Evolutionary conservation across 2,113 vertebrate genomes (phyloP).

Genomic region (Garra rufa): DNA sequence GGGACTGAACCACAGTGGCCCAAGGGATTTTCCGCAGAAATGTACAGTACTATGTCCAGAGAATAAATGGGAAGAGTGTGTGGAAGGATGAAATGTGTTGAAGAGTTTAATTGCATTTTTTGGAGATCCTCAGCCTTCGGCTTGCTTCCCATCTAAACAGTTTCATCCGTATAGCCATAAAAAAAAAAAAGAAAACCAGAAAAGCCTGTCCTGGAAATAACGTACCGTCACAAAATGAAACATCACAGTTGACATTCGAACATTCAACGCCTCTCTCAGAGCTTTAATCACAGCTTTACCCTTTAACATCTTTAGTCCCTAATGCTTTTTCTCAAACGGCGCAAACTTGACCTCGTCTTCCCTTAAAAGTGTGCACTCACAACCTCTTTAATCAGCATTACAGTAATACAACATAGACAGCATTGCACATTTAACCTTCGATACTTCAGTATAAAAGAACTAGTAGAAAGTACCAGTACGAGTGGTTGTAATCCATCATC

Average conservation of each 20-base stretch:
- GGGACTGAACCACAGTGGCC: conserved; percentile 78
- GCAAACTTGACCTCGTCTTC: conserved; percentile 34
- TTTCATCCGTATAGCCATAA: conserved; percentile 79
- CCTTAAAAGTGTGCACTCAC: conserved; percentile 41
- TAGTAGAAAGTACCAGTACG: conserved; percentile 84
- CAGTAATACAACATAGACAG: conserved; percentile 75
- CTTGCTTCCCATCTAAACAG: conserved; percentile 32
- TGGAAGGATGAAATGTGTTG: neutral
- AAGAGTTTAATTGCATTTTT: conserved; percentile 38
- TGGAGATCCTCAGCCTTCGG: conserved; percentile 25
- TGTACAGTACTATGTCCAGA: conserved; percentile 57
- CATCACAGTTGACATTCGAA: conserved; percentile 6
- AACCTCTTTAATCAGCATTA: conserved; percentile 67
- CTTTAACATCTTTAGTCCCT: conserved; percentile 28
- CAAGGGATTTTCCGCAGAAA: conserved; percentile 74
- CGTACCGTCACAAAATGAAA: conserved; percentile 49
- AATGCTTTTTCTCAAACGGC: conserved; percentile 30
- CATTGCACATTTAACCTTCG: conserved; percentile 71
- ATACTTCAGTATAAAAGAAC: conserved; percentile 85
- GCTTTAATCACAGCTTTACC: conserved; percentile 55
- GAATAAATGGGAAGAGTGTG: conserved; percentile 22
- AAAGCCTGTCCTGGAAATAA: conserved; percentile 64
- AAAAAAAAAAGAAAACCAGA: conserved; percentile 75
- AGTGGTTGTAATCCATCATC: conserved; percentile 75
- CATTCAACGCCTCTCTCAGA: neutral